Percentiles rank a stretch among this genome's conserved stretches.
Conservation (phyloP, 1,140 invertebrate genomes). For the Drosophila takahashii region DNA sequence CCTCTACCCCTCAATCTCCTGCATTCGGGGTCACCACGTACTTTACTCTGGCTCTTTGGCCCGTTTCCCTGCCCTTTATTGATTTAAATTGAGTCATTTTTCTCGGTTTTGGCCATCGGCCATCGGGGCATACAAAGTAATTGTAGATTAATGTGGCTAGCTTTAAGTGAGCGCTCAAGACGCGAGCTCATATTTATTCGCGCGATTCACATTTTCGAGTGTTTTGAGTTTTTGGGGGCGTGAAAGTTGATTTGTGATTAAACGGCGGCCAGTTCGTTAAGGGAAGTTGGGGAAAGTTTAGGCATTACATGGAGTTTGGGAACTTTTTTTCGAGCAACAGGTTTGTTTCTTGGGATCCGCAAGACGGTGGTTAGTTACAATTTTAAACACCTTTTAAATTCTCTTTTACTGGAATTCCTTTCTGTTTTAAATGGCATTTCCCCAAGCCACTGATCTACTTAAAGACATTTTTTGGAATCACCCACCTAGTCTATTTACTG, state of each 20-base stretch:
- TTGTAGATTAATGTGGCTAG: constrained; percentile 61
- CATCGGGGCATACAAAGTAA: constrained; percentile 51
- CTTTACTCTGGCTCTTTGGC: neutral
- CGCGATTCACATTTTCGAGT: constrained; percentile 9
- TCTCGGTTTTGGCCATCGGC: constrained; percentile 32
- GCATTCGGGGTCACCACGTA: constrained; percentile 47
- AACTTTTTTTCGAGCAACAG: constrained; percentile 30
- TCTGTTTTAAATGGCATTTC: neutral
- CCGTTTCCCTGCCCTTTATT: constrained; percentile 54
- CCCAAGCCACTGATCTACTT: neutral
- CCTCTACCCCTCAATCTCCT: neutral
- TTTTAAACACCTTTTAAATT: neutral
- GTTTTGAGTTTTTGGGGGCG: constrained; percentile 30
- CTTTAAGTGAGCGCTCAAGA: constrained; percentile 44
- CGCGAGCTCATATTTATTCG: constrained; percentile 55
- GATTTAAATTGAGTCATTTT: constrained; percentile 81
- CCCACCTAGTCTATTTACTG: neutral
- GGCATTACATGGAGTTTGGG: constrained; percentile 18
- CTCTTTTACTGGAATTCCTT: neutral
- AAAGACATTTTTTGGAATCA: no score
- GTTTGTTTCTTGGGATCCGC: constrained; percentile 3
- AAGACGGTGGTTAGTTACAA: no score
- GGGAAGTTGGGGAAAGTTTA: constrained; percentile 49
- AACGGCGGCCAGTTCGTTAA: constrained; percentile 31
- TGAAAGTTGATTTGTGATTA: constrained; percentile 55